phyloP scores from a whole-genome alignment of 2,113 vertebrate genomes.

The Camelus dromedarius region DNA sequence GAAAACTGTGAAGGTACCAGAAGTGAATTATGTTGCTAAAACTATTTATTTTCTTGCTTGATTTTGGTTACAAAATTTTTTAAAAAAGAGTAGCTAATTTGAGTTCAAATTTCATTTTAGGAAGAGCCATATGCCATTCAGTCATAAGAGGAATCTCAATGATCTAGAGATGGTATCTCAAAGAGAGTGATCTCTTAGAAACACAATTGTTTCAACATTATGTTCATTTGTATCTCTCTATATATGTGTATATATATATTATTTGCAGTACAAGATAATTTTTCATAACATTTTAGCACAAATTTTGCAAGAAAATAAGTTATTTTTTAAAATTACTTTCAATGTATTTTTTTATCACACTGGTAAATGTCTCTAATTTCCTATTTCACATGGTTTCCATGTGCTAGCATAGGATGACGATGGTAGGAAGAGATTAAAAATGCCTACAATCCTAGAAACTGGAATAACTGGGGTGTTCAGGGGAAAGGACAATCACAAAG shows the following conservation, averaged over 20 bases:
- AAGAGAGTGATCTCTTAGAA: neutral
- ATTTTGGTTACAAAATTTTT: neutral
- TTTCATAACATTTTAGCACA: neutral
- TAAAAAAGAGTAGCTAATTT: neutral
- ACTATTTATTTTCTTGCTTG: neutral
- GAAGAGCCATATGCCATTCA: neutral
- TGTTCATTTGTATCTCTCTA: neutral
- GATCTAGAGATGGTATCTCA: neutral
- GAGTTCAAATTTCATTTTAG: neutral
- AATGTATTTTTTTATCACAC: neutral
- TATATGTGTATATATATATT: too few relatives aligned
- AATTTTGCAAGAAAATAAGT: neutral
- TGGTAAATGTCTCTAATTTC: neutral
- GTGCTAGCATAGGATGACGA: neutral
- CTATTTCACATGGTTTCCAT: neutral
- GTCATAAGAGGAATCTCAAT: neutral
- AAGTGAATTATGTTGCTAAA: neutral
- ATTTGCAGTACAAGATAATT: neutral
- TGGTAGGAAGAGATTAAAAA: neutral
- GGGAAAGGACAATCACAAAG: neutral
- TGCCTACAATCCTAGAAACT: neutral
- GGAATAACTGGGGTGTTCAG: rapidly evolving
- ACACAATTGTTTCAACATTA: neutral
- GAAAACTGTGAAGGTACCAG: neutral
- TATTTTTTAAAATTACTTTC: neutral